Evolutionary conservation across 2,113 vertebrate species (phyloP), one percentile per base, ranked within the genome.

Genomic region (Pelodiscus sinensis): DNA sequence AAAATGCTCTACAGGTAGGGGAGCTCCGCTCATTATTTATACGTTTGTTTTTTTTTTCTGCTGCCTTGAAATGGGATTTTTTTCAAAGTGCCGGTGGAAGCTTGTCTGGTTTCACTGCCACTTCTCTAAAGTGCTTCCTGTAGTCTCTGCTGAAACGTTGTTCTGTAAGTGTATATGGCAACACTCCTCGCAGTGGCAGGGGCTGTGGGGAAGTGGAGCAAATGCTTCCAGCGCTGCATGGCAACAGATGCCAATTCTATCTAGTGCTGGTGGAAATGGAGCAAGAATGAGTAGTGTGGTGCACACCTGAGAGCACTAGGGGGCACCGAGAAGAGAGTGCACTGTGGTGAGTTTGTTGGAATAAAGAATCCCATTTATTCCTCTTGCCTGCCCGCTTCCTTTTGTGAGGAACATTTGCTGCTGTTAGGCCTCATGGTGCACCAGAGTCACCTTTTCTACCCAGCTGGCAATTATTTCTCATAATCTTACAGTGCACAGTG

Each of bases 121-220:
- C 92, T 93, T 94, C 83, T 94, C 88, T 88, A 88, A 96, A 97
- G 90, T 94, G 82, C 91, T 92, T 96, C 44, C 93, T 93, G 82
- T 11, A 62, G 97, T 87, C 88, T 96, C 90, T 90, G 85, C 93
- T 92, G 95, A 96, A 92, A 85, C 96, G 94, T 94, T 97, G 95
- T 93, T 97, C 95, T 87, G 92, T 95, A 95, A 94, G 88, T 94
- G 92, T 95, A 93, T 89, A 90, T 75, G 92, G 88, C 86, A 95
- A 84, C 1, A 8, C 88, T 94, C 44, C 44, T 44, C 44, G 5
- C 44, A 44, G 44, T 44, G 44, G 44, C 44, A 44, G 44, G 44
- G 6, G 44, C 44, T 44, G 44, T 44, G 44, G 44, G 44, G 44
- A 44, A 44, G 4, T 44, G 44, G 44, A 44, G 44, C 44, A 44